These are phyloP conservation scores for Synaphobranchus kaupii DNA, from an alignment of 2,797 vertebrate species.

Conservation along the genomic window DNA sequence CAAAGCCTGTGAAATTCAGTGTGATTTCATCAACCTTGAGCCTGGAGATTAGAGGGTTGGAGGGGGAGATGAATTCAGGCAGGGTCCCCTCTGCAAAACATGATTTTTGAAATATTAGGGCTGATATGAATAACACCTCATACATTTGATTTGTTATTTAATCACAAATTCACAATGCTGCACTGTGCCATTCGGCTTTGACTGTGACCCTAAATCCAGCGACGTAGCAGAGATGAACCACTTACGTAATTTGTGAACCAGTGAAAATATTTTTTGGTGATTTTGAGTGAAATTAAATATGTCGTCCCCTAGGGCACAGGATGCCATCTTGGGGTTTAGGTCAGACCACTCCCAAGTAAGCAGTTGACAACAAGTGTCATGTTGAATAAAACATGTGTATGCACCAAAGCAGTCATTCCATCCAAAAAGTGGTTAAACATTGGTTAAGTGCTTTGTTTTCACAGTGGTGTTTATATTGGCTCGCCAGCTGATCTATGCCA, in stretches of 20 bases:
- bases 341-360: neutral
- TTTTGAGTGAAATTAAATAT: neutral
- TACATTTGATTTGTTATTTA: too few species aligned
- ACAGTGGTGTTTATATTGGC: neutral
- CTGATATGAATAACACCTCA: neutral
- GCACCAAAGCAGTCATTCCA: neutral
- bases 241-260: neutral
- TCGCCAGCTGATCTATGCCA: neutral
- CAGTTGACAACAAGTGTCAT: slow-evolving; percentile 4
- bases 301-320: neutral
- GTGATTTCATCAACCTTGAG: neutral
- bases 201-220: neutral
- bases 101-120: neutral
- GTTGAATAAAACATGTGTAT: too few species aligned
- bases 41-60: neutral
- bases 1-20: neutral
- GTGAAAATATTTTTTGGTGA: neutral
- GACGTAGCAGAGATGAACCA: neutral
- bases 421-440: neutral
- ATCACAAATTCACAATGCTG: neutral
- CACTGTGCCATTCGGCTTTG: neutral
- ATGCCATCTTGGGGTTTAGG: neutral
- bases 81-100: neutral
- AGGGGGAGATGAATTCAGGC: neutral
- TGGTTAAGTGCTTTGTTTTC: neutral